Evolutionary conservation across 2,113 vertebrate genomes (phyloP).

Genomic region (Burhinus oedicnemus): DNA sequence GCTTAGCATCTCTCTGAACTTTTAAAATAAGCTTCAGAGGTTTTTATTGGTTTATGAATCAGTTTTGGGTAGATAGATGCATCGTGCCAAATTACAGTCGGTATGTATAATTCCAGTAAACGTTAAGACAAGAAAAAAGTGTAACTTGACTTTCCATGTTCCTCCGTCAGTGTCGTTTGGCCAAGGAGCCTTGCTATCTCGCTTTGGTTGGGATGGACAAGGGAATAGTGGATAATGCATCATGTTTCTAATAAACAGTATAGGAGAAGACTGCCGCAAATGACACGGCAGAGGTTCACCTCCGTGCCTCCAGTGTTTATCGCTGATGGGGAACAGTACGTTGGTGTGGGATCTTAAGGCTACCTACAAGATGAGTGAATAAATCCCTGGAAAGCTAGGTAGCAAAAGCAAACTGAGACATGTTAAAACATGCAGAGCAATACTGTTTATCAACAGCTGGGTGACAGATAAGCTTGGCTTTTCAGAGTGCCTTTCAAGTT

Average conservation of each 20-base stretch:
- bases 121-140: neutral
- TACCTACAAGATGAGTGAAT: neutral
- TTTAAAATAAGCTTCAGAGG: neutral
- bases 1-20: neutral
- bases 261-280: neutral
- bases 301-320: neutral
- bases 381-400: neutral
- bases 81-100: neutral
- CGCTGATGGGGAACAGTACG: neutral
- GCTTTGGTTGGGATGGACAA: neutral
- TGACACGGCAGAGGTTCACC: neutral
- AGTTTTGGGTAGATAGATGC: neutral
- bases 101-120: neutral
- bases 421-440: neutral
- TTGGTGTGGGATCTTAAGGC: neutral
- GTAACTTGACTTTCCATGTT: neutral
- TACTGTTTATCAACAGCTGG: neutral
- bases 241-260: neutral
- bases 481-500: neutral
- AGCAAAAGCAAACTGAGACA: neutral
- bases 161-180: neutral
- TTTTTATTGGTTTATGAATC: neutral
- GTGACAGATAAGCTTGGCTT: neutral
- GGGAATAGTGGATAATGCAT: neutral
- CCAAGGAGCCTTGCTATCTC: neutral